Evolutionary conservation across 2,888 invertebrate genomes (phyloP), one percentile per base, ranked within the genome.

Genomic region (Argyra leucocephala): DNA sequence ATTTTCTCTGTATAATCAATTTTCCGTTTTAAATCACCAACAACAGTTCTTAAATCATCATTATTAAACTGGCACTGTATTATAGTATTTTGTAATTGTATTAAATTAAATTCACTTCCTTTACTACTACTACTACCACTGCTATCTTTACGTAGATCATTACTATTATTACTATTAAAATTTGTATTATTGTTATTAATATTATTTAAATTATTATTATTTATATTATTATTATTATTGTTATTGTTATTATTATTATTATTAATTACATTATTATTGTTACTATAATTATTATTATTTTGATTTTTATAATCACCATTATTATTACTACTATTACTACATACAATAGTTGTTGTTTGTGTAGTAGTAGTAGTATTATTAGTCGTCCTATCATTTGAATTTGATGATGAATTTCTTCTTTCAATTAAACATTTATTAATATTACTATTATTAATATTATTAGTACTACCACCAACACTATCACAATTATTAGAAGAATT

Each of bases 1-100:
- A 80, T 80, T 71, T 76, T 78, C 69, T 80, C 80, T 60, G 80
- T 78, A 69, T 79, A 80, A 70, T 80, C 80, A 66, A 80, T 78
- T 71, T 80, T 80, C 63, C 78, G 74, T 70, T 77, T 79, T 66
- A 80, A 74, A 72, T 80, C 80, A 72, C 74, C 76, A 68, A 80
- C 76, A 66, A 80, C 69, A 61, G 76, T 75, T 64, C 77, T 74
- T 70, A 80, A 76, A 69, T 80, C 80, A 26, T 77, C 78, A 69
- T 78, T 78, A 64, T 77, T 78, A 70, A 80, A 78, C 69, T 77
- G 78, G 69, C 78, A 78, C 70, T 79, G 78, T 65, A 77, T 77
- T 69, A 80, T 76, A 67, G 78, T 78, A 67, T 79, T 79, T 69
- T 78, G 77, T 69, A 79, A 71, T 67, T 79, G 78, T 26, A 78